Evolutionary conservation across 2,888 invertebrate genomes (phyloP), one percentile per base, ranked within the genome.

Genomic region (Urechis unicinctus): DNA sequence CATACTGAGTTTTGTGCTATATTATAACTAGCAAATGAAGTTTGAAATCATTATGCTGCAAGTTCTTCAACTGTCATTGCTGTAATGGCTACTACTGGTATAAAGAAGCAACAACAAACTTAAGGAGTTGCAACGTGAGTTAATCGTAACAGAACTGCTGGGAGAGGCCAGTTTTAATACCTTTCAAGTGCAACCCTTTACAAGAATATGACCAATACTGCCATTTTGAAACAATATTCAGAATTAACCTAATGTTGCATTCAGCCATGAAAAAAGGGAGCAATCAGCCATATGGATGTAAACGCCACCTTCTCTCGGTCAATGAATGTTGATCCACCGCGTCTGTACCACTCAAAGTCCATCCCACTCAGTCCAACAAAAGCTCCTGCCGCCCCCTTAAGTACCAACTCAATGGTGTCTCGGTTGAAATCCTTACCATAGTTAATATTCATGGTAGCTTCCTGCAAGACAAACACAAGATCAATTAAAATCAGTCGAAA

Each of bases 301-400:
- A 36, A 26, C 4, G 9, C 21, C 50, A 64, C 64, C 53, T 61
- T 49, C 43, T 64, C 58, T 47, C 61, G 55, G 6, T 41, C 51
- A 17, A 64, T 41, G 42, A 64, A 58, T 3, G 59, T 49, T 17
- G 57, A n/a, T 17, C 49, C 58, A 6, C 64, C 64, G 22, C 61
- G 30, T 6, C 48, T 42, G 47, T 58, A 61, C 21, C 61, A 55
- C 28, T 73, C 72, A 59, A 70, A 68, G 21, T 74, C 72, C 59
- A 93, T 86, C 52, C 88, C 95, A 0, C 93, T 90, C n/a, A 96
- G 83, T 0, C 90, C 92, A 3, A 96, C 91, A 77, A 91, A 93
- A 0, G 93, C 87, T 13, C 95, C 95, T 0, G 95, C 92, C 75
- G 93, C 90, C 21, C 94, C 95, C 70, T 87, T 89, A 61, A 95